These are phyloP conservation scores for Anolis carolinensis DNA, from an alignment of 2,113 vertebrate genomes.

Conservation along the genomic window DNA sequence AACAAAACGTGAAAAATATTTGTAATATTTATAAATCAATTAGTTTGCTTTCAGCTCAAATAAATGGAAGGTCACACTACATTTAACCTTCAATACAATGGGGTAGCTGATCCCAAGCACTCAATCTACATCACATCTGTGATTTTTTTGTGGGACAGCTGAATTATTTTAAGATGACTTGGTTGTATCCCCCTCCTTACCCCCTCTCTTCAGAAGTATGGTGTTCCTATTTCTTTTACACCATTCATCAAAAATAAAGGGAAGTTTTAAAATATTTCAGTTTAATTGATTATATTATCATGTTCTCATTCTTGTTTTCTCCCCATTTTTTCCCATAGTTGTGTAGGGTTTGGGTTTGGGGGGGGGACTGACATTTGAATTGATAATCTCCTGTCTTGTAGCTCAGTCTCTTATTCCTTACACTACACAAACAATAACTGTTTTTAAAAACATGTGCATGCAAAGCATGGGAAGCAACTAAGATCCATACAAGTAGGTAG, in stretches of 20 bases:
- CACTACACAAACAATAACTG: not conserved
- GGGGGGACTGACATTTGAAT: not conserved
- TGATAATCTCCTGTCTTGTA: not conserved
- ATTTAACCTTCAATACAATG: no score
- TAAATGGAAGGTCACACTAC: no score
- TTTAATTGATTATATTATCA: not conserved
- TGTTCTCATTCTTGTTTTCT: not conserved
- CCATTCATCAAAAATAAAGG: not conserved
- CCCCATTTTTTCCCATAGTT: no score
- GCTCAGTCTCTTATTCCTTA: not conserved
- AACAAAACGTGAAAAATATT: not conserved
- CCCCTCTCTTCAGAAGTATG: no score
- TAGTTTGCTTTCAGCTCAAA: no score
- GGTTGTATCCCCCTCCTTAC: no score
- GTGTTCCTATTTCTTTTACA: not conserved
- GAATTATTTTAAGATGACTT: no score
- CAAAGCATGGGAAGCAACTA: not conserved
- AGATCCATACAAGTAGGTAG: not conserved
- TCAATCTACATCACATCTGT: no score
- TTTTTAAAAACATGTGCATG: not conserved
- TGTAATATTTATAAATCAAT: not conserved
- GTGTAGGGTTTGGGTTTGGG: no score
- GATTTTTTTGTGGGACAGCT: no score
- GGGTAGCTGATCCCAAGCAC: no score
- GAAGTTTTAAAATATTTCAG: not conserved